phyloP scores from a whole-genome alignment of 2,888 invertebrate species.

The Drosophila diplacantha region DNA sequence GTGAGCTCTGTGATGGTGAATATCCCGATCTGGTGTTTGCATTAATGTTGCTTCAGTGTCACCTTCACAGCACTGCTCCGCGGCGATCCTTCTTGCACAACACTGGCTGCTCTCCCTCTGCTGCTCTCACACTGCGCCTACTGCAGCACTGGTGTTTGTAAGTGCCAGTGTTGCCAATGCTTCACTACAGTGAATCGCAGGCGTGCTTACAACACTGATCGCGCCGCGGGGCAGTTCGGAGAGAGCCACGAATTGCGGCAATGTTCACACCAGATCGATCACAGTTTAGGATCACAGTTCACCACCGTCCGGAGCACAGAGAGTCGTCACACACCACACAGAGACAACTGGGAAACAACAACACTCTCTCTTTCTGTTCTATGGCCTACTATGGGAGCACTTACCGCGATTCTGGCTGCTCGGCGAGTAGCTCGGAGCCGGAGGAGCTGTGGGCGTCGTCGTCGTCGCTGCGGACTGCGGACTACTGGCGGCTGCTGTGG shows the following conservation, averaged over 20 bases:
- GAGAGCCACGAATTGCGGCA: not conserved
- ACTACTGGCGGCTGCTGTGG: conserved; percentile 16
- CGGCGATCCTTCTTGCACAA: not conserved
- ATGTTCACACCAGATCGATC: conserved; percentile 5
- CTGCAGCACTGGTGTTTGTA: no score
- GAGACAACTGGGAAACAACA: conserved; percentile 22
- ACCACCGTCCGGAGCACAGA: not conserved
- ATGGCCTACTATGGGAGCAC: conserved; percentile 63
- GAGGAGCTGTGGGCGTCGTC: conserved; percentile 74
- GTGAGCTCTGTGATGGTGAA: no score
- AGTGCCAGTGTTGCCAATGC: not conserved
- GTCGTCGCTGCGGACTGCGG: conserved; percentile 13
- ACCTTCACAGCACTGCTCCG: not conserved
- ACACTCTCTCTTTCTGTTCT: conserved; percentile 19
- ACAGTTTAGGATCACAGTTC: not conserved
- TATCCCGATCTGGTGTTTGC: not conserved
- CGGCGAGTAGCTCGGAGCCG: conserved; percentile 84
- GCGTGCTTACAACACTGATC: not conserved
- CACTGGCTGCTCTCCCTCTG: not conserved
- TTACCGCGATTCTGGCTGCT: conserved; percentile 88
- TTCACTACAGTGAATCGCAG: no score
- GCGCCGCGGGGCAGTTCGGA: not conserved
- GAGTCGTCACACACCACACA: conserved; percentile 1
- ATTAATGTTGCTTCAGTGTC: not conserved
- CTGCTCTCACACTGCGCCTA: no score